phyloP scores from a whole-genome alignment of 2,888 invertebrate genomes.

The Himalopsyche tibetana region DNA sequence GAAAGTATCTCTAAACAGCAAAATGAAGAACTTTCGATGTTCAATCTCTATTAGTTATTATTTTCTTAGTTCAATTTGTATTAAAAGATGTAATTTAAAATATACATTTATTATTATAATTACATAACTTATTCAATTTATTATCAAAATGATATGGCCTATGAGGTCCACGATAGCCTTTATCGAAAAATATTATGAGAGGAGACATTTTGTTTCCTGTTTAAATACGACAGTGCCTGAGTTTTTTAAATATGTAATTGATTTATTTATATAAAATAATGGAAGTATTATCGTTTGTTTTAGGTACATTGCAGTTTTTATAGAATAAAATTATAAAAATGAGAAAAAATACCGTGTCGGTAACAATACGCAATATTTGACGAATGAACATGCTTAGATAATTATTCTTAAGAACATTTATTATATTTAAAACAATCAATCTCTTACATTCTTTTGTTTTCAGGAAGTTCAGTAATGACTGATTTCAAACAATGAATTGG shows the following conservation, averaged over 20 bases:
- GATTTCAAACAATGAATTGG: no score
- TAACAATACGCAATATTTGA: background rate
- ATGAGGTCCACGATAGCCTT: slow-evolving; percentile 31
- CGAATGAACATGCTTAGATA: no score
- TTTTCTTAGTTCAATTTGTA: slow-evolving; percentile 47
- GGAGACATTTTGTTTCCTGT: slow-evolving; percentile 32
- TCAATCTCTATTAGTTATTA: slow-evolving; percentile 39
- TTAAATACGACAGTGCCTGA: slow-evolving; percentile 48
- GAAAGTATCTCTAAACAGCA: slow-evolving; percentile 45
- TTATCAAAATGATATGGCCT: slow-evolving; percentile 46
- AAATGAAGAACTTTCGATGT: slow-evolving; percentile 50
- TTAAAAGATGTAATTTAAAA: slow-evolving; percentile 34
- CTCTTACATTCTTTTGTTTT: no score
- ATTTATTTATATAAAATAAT: slow-evolving; percentile 18
- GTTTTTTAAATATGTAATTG: slow-evolving; percentile 39
- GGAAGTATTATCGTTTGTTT: slow-evolving; percentile 6
- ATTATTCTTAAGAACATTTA: no score
- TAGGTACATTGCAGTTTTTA: slow-evolving; percentile 10
- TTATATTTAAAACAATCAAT: no score
- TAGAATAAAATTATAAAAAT: background rate
- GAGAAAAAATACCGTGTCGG: background rate
- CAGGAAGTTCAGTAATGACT: no score
- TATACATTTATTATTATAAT: slow-evolving; percentile 9
- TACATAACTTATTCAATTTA: slow-evolving; percentile 40
- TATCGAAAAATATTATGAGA: slow-evolving; percentile 25